Conservation (phyloP, 1,140 invertebrate genomes). For the Bacillus rossius region DNA sequence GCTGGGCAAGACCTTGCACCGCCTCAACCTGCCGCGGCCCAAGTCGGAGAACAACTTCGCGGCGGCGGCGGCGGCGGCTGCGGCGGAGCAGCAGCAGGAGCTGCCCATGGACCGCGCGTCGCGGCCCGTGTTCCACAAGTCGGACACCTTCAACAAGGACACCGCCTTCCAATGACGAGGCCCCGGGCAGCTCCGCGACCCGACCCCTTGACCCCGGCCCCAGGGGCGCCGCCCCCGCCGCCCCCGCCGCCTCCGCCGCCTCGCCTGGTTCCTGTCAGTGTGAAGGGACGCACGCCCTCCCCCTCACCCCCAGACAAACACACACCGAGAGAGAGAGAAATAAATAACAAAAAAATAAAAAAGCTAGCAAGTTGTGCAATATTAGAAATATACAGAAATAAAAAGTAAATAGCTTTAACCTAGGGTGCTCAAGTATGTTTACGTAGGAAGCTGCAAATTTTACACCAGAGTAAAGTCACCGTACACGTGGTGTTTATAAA, state of each 20-base stretch:
- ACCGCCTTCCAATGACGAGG: constrained; percentile 66
- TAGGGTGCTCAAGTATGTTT: constrained; percentile 18
- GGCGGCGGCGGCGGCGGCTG: constrained; percentile 53
- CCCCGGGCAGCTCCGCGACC: constrained; percentile 25
- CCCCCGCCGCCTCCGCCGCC: constrained; percentile 52
- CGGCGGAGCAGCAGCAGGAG: constrained; percentile 43
- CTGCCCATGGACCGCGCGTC: constrained; percentile 35
- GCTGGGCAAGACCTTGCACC: constrained; percentile 59
- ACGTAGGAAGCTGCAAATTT: constrained; percentile 15
- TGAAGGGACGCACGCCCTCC: not conserved
- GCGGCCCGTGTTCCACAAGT: constrained; percentile 65
- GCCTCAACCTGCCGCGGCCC: constrained; percentile 60
- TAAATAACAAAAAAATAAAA: no score
- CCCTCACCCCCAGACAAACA: not conserved
- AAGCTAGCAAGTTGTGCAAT: constrained; percentile 23
- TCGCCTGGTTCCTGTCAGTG: constrained; percentile 40
- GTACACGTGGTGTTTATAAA: constrained; percentile 9
- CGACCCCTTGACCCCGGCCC: not conserved
- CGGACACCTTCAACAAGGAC: constrained; percentile 64
- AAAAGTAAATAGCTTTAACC: constrained; percentile 21
- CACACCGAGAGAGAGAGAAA: no score
- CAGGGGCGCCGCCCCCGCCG: not conserved
- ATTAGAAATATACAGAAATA: constrained; percentile 15
- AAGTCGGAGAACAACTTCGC: constrained; percentile 80
- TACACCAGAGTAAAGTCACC: constrained; percentile 13